These are phyloP conservation scores for Meganola albula DNA, from an alignment of 2,888 invertebrate species.

Conservation along the genomic window DNA sequence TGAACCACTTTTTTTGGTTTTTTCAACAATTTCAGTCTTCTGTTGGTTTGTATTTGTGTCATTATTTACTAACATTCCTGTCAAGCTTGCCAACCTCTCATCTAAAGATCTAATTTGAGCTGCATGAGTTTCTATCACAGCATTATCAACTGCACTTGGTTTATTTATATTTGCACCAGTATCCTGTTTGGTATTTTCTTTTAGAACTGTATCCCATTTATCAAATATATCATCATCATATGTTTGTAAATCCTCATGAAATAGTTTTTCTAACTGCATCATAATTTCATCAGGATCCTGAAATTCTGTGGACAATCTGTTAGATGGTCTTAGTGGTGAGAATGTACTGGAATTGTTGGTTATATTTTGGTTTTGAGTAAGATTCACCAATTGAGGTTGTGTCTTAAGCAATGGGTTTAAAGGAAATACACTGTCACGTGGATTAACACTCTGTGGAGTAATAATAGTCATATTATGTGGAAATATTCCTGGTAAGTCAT, in stretches of 20 bases:
- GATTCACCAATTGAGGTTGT: not conserved
- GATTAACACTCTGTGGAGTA: not conserved
- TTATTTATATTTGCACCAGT: conserved; percentile 5
- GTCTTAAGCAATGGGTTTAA: too few species aligned
- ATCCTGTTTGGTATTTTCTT: conserved; percentile 29
- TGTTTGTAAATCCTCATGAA: conserved; percentile 41
- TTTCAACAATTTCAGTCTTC: conserved; percentile 26
- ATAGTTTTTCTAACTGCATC: conserved; percentile 65
- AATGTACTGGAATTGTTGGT: not conserved
- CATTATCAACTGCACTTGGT: conserved; percentile 23
- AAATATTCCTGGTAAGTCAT: too few species aligned
- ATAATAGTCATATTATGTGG: too few species aligned
- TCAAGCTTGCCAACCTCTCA: conserved; percentile 51
- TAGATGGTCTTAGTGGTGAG: conserved; percentile 13
- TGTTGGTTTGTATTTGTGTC: conserved; percentile 25
- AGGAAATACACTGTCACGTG: too few species aligned
- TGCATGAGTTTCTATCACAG: conserved; percentile 42
- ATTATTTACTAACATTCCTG: conserved; percentile 43
- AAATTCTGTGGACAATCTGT: conserved; percentile 35
- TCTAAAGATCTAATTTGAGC: conserved; percentile 54
- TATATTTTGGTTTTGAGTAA: not conserved
- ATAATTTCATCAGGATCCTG: conserved; percentile 56
- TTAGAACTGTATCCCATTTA: conserved; percentile 30
- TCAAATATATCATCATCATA: conserved; percentile 64
- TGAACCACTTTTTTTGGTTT: conserved; percentile 32